Evolutionary conservation across 64 coral and sea anemone genomes (phyloP).

Genomic region (Actinia equina): DNA sequence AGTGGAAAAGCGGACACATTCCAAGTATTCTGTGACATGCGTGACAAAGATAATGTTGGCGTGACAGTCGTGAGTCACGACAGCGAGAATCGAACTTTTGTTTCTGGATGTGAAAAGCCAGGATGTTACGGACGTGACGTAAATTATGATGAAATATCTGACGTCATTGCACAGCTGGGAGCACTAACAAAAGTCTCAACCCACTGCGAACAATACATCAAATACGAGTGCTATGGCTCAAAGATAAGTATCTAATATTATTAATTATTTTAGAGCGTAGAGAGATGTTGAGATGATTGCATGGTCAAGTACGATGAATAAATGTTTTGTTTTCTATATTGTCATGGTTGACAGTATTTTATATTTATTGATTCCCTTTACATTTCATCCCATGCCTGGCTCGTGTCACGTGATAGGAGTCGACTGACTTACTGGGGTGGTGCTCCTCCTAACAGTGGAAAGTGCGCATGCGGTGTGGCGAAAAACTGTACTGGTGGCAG

Average conservation of each 20-base stretch:
- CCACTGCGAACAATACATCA: slow-evolving; percentile 25
- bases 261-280: no score
- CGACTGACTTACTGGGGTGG: not conserved
- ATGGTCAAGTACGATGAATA: no score
- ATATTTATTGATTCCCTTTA: not conserved
- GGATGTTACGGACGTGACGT: not conserved
- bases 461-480: slow-evolving; percentile 21
- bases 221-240: not conserved
- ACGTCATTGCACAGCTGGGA: slow-evolving; percentile 1
- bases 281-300: no score
- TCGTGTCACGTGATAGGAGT: not conserved
- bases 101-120: not conserved
- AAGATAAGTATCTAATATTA: no score
- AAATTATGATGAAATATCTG: not conserved
- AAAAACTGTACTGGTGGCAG: not conserved
- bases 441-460: no score
- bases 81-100: not conserved
- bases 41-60: no score
- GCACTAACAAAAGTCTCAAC: not conserved
- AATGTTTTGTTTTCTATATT: no score
- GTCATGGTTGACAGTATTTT: no score
- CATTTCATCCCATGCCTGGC: not conserved
- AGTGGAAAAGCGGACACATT: no score
- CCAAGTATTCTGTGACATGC: no score
- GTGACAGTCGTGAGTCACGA: slow-evolving; percentile 9